phyloP scores from a whole-genome alignment of 2,888 invertebrate genomes.

The Caenorhabditis afra region DNA sequence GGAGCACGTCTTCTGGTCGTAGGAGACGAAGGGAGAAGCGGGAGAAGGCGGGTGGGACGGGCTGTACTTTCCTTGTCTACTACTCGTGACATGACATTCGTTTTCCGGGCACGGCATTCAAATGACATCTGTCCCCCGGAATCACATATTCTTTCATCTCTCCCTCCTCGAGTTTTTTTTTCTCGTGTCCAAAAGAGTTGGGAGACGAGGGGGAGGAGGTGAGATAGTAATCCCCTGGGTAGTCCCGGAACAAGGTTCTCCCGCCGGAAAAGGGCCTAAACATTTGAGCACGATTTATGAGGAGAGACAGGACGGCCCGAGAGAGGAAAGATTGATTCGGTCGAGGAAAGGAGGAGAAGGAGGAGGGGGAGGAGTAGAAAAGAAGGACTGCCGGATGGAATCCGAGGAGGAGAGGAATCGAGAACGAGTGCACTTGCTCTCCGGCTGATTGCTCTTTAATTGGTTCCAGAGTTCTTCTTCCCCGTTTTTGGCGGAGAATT shows the following conservation, averaged over 20 bases:
- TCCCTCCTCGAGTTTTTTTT: slow-evolving; percentile 34
- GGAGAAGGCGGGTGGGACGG: slow-evolving; percentile 10
- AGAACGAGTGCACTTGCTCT: slow-evolving; percentile 47
- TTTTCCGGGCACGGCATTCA: slow-evolving; percentile 45
- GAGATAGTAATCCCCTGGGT: slow-evolving; percentile 48
- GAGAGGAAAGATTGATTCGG: slow-evolving; percentile 39
- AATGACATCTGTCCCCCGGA: slow-evolving; percentile 48
- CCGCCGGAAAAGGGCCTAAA: slow-evolving; percentile 34
- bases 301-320: neutral
- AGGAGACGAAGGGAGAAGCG: slow-evolving; percentile 20
- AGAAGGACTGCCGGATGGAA: neutral
- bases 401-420: slow-evolving; percentile 11
- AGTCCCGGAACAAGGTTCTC: slow-evolving; percentile 38
- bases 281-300: slow-evolving; percentile 47
- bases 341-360: slow-evolving; percentile 25
- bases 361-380: neutral
- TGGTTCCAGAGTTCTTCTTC: slow-evolving; percentile 36
- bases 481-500: neutral
- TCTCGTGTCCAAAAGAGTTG: neutral
- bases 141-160: slow-evolving; percentile 49
- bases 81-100: slow-evolving; percentile 50
- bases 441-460: slow-evolving; percentile 48
- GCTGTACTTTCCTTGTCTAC: slow-evolving; percentile 33
- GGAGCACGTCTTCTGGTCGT: neutral
- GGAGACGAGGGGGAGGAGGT: slow-evolving; percentile 23